Evolutionary conservation across 2,888 invertebrate genomes (phyloP).

Genomic region (Molorchus minor): DNA sequence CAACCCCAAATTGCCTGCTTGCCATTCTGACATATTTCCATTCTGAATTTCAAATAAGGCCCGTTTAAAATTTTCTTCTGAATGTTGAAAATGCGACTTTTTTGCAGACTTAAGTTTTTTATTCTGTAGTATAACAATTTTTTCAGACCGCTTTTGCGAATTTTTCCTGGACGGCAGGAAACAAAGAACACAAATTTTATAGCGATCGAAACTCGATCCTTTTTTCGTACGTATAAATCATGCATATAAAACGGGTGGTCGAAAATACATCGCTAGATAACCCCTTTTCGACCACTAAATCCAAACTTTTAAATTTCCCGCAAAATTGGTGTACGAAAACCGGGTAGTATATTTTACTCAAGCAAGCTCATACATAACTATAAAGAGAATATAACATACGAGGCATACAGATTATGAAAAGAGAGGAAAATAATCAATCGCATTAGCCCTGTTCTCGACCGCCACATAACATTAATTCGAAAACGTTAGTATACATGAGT

Average conservation of each 20-base stretch:
- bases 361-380: slow-evolving; percentile 1
- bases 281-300: too few relatives aligned
- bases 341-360: slow-evolving; percentile 6
- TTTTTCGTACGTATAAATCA: slow-evolving; percentile 6
- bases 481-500: too few relatives aligned
- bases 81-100: not conserved
- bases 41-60: slow-evolving; percentile 1
- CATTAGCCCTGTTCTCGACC: too few relatives aligned
- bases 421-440: too few relatives aligned
- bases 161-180: slow-evolving; percentile 6
- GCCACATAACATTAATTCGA: too few relatives aligned
- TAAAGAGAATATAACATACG: too few relatives aligned
- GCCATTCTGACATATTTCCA: slow-evolving; percentile 1
- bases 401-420: too few relatives aligned
- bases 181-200: not conserved
- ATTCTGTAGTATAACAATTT: slow-evolving; percentile 1
- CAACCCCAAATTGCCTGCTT: not conserved
- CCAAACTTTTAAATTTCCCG: too few relatives aligned
- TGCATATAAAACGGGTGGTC: too few relatives aligned
- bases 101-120: not conserved
- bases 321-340: slow-evolving; percentile 3
- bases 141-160: not conserved
- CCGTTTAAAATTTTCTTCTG: not conserved
- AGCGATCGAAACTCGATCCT: slow-evolving; percentile 1
- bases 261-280: too few relatives aligned